Conservation (phyloP, 2,797 vertebrate species). For the Dromococcyx pavoninus region DNA sequence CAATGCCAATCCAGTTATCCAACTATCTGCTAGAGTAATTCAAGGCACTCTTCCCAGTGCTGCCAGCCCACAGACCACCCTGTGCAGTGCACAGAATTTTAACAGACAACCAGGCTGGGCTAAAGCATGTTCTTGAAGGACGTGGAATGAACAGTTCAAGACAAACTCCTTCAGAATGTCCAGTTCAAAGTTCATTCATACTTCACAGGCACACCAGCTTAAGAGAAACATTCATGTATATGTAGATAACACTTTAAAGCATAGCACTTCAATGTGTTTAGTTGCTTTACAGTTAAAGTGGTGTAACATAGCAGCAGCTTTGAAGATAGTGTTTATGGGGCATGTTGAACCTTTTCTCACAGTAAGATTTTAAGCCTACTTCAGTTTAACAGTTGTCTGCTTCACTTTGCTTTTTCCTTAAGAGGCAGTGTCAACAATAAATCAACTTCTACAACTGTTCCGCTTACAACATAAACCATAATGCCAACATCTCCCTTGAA, state of each 20-base stretch:
- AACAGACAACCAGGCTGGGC: neutral
- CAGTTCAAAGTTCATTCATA: neutral
- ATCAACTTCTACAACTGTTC: neutral
- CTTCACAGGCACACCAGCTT: neutral
- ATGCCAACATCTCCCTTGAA: neutral
- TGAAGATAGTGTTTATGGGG: neutral
- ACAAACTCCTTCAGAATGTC: slow-evolving; percentile 5
- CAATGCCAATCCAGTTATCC: slow-evolving; percentile 29
- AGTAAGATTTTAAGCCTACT: slow-evolving; percentile 5
- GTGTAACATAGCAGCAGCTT: slow-evolving; percentile 52
- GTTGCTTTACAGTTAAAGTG: neutral
- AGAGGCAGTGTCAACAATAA: neutral
- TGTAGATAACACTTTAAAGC: neutral
- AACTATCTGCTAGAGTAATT: slow-evolving; percentile 40
- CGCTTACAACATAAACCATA: neutral
- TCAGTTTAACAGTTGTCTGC: slow-evolving; percentile 49
- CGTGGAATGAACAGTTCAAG: neutral
- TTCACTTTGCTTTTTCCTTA: neutral
- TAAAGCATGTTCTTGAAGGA: slow-evolving; percentile 23
- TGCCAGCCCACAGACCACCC: slow-evolving; percentile 1
- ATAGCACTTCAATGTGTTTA: neutral
- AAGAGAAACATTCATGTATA: slow-evolving; percentile 1
- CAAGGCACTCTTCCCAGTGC: slow-evolving; percentile 65
- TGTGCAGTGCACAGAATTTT: neutral
- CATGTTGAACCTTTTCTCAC: slow-evolving; percentile 4